Evolutionary conservation across 2,113 vertebrate genomes (phyloP).

Genomic region (Festucalex cinctus): DNA sequence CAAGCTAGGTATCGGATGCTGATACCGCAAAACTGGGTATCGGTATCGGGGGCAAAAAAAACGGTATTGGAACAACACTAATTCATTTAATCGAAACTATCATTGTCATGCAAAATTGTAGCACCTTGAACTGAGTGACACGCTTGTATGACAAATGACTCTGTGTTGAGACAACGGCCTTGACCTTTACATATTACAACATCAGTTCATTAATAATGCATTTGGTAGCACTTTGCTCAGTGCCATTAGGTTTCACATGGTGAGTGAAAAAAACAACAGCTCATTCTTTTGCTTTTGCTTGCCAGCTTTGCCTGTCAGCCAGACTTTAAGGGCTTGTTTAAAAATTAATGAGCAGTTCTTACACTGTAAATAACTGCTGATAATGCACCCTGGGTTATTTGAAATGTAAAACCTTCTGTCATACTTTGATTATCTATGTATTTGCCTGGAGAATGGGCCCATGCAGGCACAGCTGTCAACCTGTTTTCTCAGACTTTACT

Average conservation of each 20-base stretch:
- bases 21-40: too few species aligned
- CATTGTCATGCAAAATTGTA: background rate
- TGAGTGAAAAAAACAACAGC: conserved; percentile 53
- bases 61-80: too few species aligned
- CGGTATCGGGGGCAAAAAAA: too few species aligned
- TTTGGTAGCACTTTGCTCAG: conserved; percentile 59
- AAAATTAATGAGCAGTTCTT: conserved; percentile 72
- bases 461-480: conserved; percentile 30
- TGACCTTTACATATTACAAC: conserved; percentile 70
- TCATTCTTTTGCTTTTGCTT: conserved; percentile 54
- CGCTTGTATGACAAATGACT: conserved; percentile 35
- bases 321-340: conserved; percentile 71
- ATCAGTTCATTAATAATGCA: conserved; percentile 74
- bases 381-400: conserved; percentile 71
- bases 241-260: conserved; percentile 66
- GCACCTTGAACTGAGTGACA: conserved; percentile 6
- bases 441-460: conserved; percentile 53
- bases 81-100: background rate
- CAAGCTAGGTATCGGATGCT: too few species aligned
- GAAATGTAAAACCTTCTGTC: conserved; percentile 74
- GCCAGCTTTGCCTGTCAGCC: conserved; percentile 68
- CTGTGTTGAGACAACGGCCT: conserved; percentile 42
- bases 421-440: conserved; percentile 71
- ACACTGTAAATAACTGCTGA: conserved; percentile 76
- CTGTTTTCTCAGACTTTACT: conserved; percentile 52